Evolutionary conservation across 2,113 vertebrate species (phyloP).

Genomic region (Todiramphus saurophagus): DNA sequence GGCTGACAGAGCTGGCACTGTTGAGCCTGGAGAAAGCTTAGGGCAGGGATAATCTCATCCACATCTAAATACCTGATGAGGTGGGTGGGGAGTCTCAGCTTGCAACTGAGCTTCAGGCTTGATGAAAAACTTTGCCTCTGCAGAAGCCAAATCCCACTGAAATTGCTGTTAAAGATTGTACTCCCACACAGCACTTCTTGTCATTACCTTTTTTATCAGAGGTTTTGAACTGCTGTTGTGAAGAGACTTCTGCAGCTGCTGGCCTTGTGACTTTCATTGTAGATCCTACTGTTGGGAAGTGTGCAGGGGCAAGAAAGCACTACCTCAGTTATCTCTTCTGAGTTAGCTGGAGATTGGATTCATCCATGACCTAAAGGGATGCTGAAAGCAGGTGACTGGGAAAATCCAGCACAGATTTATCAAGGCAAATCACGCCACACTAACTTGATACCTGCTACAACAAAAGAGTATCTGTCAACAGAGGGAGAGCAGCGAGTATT

Average conservation of each 20-base stretch:
- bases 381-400: neutral
- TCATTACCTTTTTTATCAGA: neutral
- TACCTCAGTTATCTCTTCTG: neutral
- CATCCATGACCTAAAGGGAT: neutral
- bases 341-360: neutral
- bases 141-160: neutral
- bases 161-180: neutral
- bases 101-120: neutral
- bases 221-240: neutral
- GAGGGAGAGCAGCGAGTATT: rapidly evolving
- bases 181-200: neutral
- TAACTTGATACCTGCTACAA: neutral
- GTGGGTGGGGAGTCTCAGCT: neutral
- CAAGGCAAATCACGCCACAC: neutral
- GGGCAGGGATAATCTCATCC: neutral
- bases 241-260: neutral
- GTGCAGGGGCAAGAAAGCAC: neutral
- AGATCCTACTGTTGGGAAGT: neutral
- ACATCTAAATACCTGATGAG: neutral
- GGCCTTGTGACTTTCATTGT: neutral
- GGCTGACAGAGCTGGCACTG: neutral
- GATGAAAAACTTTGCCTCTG: no score
- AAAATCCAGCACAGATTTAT: neutral
- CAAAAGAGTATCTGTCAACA: neutral
- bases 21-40: neutral